These are phyloP conservation scores for Drosophila lowei DNA, from an alignment of 1,140 invertebrate genomes.

Conservation along the genomic window DNA sequence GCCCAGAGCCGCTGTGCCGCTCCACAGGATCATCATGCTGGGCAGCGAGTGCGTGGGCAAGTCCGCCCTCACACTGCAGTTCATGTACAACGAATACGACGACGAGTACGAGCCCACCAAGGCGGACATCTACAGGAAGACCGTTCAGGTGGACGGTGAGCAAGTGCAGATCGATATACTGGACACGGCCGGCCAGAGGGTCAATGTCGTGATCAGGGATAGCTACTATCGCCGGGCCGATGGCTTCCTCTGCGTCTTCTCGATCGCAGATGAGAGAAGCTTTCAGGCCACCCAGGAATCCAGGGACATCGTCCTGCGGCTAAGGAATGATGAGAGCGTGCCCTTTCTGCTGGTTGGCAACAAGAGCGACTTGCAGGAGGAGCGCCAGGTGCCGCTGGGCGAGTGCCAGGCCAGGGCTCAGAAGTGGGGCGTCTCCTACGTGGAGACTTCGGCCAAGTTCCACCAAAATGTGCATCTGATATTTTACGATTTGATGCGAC, in stretches of 20 bases:
- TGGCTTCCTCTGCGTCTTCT: constrained; percentile 99
- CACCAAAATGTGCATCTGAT: constrained; percentile 91
- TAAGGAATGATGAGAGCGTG: constrained; percentile 99
- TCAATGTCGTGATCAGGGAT: constrained; percentile 99
- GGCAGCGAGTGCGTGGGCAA: constrained; percentile 99
- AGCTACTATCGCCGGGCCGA: constrained; percentile 99
- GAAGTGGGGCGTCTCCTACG: constrained; percentile 98
- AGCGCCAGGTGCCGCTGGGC: constrained; percentile 94
- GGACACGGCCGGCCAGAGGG: constrained; percentile 99
- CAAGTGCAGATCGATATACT: constrained; percentile 99
- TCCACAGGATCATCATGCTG: constrained; percentile 99
- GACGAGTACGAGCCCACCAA: constrained; percentile 99
- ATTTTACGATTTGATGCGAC: too few species aligned
- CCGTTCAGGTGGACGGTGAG: constrained; percentile 91
- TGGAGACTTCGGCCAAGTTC: constrained; percentile 99
- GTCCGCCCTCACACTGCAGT: constrained; percentile 99
- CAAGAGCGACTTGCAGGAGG: constrained; percentile 96
- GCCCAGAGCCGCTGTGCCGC: constrained; percentile 85
- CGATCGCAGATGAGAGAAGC: constrained; percentile 99
- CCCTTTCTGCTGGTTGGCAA: constrained; percentile 99
- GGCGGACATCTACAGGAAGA: constrained; percentile 96
- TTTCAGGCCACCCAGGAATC: constrained; percentile 99
- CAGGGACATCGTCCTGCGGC: constrained; percentile 99
- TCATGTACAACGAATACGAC: constrained; percentile 99
- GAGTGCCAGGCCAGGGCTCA: constrained; percentile 94